phyloP scores from a whole-genome alignment of 2,888 invertebrate species.

The Pammene fasciana region DNA sequence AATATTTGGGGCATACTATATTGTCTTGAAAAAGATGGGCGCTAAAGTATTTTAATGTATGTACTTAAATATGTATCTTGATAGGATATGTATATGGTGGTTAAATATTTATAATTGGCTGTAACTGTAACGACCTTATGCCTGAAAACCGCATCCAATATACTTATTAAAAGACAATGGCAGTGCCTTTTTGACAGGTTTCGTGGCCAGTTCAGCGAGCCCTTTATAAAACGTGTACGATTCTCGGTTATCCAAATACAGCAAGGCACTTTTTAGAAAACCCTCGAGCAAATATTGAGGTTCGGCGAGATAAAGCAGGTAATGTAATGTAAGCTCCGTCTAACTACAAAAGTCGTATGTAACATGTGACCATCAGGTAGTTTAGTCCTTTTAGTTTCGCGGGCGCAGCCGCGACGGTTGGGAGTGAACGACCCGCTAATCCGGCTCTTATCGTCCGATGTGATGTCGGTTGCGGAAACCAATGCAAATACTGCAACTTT shows the following conservation, averaged over 20 bases:
- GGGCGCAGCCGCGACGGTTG: neutral
- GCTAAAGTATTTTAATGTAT: too few species aligned
- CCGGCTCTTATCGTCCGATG: constrained; percentile 32
- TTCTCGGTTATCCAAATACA: constrained; percentile 26
- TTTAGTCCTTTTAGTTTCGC: neutral
- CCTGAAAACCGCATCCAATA: too few species aligned
- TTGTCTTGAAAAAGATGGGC: too few species aligned
- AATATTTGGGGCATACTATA: too few species aligned
- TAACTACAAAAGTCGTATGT: too few species aligned
- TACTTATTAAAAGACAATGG: too few species aligned
- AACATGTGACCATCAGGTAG: neutral
- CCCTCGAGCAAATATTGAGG: constrained; percentile 18
- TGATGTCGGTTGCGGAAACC: constrained; percentile 30
- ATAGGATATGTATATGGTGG: too few species aligned
- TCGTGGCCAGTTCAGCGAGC: too few species aligned
- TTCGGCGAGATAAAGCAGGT: constrained; percentile 32
- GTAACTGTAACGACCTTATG: too few species aligned
- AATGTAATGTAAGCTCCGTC: neutral
- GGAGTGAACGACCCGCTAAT: constrained; percentile 39
- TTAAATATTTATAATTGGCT: too few species aligned
- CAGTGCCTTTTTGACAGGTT: too few species aligned
- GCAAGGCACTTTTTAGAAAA: constrained; percentile 1
- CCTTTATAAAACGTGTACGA: neutral
- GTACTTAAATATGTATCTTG: too few species aligned
- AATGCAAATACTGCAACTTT: constrained; percentile 32